These are phyloP conservation scores for Brenthis daphne DNA, from an alignment of 2,888 invertebrate genomes.

Conservation along the genomic window DNA sequence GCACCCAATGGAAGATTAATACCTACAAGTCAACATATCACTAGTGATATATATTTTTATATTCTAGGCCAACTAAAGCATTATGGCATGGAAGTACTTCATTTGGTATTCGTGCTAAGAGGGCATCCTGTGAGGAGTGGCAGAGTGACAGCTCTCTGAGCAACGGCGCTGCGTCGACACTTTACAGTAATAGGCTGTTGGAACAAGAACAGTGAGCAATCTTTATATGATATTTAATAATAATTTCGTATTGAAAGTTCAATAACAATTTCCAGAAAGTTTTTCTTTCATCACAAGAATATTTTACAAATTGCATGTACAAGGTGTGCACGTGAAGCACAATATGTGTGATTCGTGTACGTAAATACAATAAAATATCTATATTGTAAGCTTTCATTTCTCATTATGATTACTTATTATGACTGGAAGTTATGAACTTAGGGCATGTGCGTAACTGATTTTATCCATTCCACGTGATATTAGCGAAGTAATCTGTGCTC, in stretches of 20 bases:
- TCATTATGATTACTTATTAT: too few relatives aligned
- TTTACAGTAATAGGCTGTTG: conserved; percentile 52
- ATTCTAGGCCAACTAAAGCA: conserved; percentile 60
- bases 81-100: conserved; percentile 65
- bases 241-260: neutral
- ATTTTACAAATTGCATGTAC: too few relatives aligned
- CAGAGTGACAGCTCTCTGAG: conserved; percentile 44
- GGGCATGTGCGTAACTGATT: too few relatives aligned
- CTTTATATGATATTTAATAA: neutral
- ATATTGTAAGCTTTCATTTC: too few relatives aligned
- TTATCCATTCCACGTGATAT: too few relatives aligned
- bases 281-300: neutral
- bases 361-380: too few relatives aligned
- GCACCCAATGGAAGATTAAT: too few relatives aligned
- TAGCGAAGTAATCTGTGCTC: too few relatives aligned
- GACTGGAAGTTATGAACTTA: too few relatives aligned
- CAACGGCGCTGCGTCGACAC: conserved; percentile 56
- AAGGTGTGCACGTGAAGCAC: too few relatives aligned
- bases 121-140: conserved; percentile 59
- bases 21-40: too few relatives aligned
- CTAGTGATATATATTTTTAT: neutral
- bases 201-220: conserved; percentile 57
- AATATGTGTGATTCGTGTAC: too few relatives aligned
- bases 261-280: neutral
- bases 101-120: conserved; percentile 43